Evolutionary conservation across 2,797 vertebrate genomes (phyloP).

Genomic region (Mus minutoides): DNA sequence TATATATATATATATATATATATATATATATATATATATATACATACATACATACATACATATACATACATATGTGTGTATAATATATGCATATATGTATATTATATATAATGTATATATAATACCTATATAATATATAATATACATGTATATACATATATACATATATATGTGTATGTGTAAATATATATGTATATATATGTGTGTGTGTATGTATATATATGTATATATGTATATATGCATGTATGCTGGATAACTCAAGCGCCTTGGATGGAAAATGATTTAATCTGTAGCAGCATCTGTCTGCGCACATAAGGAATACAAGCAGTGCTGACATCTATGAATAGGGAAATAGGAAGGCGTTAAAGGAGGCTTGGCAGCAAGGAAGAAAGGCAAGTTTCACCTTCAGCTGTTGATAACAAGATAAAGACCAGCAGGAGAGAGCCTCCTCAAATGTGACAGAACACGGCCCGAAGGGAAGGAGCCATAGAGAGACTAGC

Average conservation of each 20-base stretch:
- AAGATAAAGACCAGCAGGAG: slow-evolving; percentile 89
- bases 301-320: slow-evolving; percentile 56
- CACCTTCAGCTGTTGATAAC: slow-evolving; percentile 89
- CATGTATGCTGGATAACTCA: slow-evolving; percentile 26
- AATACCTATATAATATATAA: too few species aligned
- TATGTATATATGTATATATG: too few species aligned
- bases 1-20: too few species aligned
- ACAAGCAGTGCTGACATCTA: slow-evolving; percentile 80
- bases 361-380: slow-evolving; percentile 86
- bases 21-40: too few species aligned
- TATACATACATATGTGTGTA: too few species aligned
- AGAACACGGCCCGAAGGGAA: slow-evolving; percentile 92
- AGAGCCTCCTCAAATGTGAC: slow-evolving; percentile 87
- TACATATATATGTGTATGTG: too few species aligned
- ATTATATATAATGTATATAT: too few species aligned
- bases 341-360: slow-evolving; percentile 88
- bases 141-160: background rate
- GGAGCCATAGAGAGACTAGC: slow-evolving; percentile 92
- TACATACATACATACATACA: too few species aligned
- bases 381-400: slow-evolving; percentile 87
- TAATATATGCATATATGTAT: too few species aligned
- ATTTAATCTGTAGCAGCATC: slow-evolving; percentile 75
- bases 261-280: slow-evolving; percentile 77
- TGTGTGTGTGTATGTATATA: background rate
- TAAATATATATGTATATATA: background rate